These are phyloP conservation scores for Lamellibrachia columna DNA, from an alignment of 2,888 invertebrate genomes.

Conservation along the genomic window DNA sequence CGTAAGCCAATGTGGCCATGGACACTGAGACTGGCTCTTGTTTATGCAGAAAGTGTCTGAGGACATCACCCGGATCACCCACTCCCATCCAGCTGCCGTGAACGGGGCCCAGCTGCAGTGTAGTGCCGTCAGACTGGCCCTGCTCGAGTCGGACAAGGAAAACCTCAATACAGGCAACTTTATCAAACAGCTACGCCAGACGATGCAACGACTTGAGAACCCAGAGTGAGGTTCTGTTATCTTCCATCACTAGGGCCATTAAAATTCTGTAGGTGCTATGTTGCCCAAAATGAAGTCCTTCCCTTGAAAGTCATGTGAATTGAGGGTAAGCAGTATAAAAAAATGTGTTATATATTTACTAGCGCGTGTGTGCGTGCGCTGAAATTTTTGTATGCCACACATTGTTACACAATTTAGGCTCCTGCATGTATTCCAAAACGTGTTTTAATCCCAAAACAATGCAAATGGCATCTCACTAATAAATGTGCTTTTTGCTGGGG, in stretches of 20 bases:
- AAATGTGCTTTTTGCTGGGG: too few species aligned
- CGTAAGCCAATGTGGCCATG: background rate
- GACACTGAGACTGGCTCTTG: background rate
- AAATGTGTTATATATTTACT: too few species aligned
- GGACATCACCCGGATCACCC: conserved; percentile 72
- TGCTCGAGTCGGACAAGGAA: conserved; percentile 27
- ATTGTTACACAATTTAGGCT: too few species aligned
- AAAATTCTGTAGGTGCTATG: background rate
- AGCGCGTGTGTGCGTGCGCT: too few species aligned
- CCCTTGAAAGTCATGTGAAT: background rate
- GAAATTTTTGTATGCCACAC: too few species aligned
- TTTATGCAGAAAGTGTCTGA: conserved; percentile 45
- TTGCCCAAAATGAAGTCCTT: too few species aligned
- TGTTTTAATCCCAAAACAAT: too few species aligned
- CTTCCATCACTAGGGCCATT: background rate
- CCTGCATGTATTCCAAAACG: too few species aligned
- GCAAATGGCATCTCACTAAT: too few species aligned
- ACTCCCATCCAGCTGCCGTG: conserved; percentile 67
- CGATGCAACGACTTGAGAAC: conserved; percentile 18
- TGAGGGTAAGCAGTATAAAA: background rate
- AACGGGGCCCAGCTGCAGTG: conserved; percentile 68
- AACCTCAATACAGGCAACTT: background rate
- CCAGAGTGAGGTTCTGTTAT: background rate
- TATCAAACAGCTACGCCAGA: background rate
- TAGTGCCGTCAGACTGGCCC: conserved; percentile 71